Percentiles rank a stretch among this genome's conserved stretches.
These are phyloP conservation scores for Biston stratarius DNA, from an alignment of 2,888 invertebrate species.

Conservation along the genomic window DNA sequence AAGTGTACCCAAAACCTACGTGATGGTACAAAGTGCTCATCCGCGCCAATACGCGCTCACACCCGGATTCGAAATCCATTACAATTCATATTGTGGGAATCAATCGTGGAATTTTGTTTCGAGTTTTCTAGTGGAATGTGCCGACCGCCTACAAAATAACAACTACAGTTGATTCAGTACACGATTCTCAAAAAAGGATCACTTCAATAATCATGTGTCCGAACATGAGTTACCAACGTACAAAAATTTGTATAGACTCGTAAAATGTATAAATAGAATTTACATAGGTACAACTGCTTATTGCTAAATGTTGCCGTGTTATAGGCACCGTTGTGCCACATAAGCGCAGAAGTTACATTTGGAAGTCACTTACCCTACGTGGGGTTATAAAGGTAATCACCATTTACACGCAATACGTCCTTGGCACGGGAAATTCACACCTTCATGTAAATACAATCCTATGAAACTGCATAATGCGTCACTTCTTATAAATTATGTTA, in stretches of 20 bases:
- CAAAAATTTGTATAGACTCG: constrained; percentile 86
- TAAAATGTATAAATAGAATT: constrained; percentile 86
- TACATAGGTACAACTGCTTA: constrained; percentile 81
- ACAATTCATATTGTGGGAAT: constrained; percentile 81
- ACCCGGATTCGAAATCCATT: constrained; percentile 82
- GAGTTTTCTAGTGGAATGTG: constrained; percentile 85
- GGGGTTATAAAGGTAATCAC: constrained; percentile 45
- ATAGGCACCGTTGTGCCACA: constrained; percentile 54
- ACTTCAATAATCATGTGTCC: constrained; percentile 78
- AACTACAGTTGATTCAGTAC: constrained; percentile 83
- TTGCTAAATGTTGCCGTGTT: constrained; percentile 80
- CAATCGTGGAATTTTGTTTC: constrained; percentile 82
- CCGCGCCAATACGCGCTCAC: constrained; percentile 79
- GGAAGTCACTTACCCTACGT: constrained; percentile 50
- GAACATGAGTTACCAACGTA: constrained; percentile 81
- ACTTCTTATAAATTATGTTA: constrained; percentile 9
- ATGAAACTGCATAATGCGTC: constrained; percentile 35
- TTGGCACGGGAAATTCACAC: constrained; percentile 1
- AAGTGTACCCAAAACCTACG: constrained; percentile 87
- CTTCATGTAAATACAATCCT: constrained; percentile 7
- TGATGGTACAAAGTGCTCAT: constrained; percentile 83
- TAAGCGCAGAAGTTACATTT: constrained; percentile 53
- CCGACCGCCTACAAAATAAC: constrained; percentile 85
- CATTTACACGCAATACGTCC: constrained; percentile 16
- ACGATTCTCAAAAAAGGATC: constrained; percentile 86